These are phyloP conservation scores for Monochamus alternatus DNA, from an alignment of 2,888 invertebrate species.

Conservation along the genomic window DNA sequence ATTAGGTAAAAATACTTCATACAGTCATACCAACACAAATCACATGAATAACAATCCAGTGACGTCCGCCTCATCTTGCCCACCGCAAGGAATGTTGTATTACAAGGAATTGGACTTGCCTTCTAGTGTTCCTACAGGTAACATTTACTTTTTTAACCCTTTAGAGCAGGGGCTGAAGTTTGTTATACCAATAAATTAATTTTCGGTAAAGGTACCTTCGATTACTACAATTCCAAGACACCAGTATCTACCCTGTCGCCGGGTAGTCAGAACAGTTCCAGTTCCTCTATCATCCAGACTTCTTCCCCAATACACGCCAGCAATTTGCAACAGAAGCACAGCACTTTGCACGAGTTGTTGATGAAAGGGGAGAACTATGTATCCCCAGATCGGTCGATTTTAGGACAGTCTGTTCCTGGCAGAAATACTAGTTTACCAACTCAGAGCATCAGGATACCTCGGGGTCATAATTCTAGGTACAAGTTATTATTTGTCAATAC, in stretches of 20 bases:
- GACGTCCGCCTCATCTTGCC: constrained; percentile 60
- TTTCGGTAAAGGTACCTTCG: constrained; percentile 43
- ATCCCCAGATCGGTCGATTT: constrained; percentile 73
- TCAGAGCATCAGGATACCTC: constrained; percentile 19
- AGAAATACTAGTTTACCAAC: constrained; percentile 36
- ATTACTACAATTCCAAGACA: constrained; percentile 59
- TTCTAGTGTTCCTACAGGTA: constrained; percentile 72
- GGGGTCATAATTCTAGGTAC: constrained; percentile 42
- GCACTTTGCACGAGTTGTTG: constrained; percentile 80
- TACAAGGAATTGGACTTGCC: constrained; percentile 65
- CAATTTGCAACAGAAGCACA: constrained; percentile 67
- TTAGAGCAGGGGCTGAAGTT: background rate
- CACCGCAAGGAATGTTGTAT: constrained; percentile 61
- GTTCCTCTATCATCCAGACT: constrained; percentile 72
- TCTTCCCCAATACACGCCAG: constrained; percentile 70
- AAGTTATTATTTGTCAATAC: too few relatives aligned
- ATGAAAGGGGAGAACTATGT: constrained; percentile 78
- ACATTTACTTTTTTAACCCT: constrained; percentile 51
- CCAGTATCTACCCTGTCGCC: constrained; percentile 76
- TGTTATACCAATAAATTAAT: background rate
- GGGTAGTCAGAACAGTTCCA: constrained; percentile 79
- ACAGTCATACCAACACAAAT: constrained; percentile 58
- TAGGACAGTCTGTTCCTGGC: constrained; percentile 53
- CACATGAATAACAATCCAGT: constrained; percentile 62
- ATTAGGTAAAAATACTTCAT: constrained; percentile 54